These are phyloP conservation scores for Macrostomum lignano DNA, from an alignment of 1,140 invertebrate species.

Conservation along the genomic window DNA sequence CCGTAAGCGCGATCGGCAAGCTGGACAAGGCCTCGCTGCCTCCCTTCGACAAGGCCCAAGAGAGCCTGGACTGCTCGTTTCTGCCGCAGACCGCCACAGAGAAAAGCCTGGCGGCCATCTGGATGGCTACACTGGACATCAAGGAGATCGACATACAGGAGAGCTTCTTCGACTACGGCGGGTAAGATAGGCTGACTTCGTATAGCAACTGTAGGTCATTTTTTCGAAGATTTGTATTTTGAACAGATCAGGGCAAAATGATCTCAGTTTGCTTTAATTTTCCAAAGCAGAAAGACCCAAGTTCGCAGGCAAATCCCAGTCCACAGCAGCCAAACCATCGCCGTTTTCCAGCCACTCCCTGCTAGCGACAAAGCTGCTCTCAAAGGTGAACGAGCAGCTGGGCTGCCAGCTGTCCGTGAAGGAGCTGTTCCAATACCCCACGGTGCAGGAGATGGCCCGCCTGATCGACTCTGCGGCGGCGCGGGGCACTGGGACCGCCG, in stretches of 20 bases:
- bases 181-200: no score
- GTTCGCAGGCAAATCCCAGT: no score
- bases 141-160: constrained; percentile 27
- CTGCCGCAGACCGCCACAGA: constrained; percentile 22
- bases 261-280: constrained; percentile 1
- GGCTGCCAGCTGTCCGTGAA: constrained; percentile 16
- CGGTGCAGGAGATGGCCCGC: constrained; percentile 18
- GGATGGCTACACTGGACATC: constrained; percentile 19
- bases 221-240: no score
- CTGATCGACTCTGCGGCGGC: constrained; percentile 16
- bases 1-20: constrained; percentile 9
- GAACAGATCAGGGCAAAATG: no score
- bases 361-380: constrained; percentile 27
- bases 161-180: constrained; percentile 30
- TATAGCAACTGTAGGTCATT: no score
- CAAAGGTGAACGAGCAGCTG: constrained; percentile 20
- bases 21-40: no score
- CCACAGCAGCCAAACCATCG: no score
- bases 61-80: constrained; percentile 13
- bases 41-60: constrained; percentile 9
- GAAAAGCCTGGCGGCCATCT: constrained; percentile 19
- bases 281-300: neutral
- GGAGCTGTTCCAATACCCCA: constrained; percentile 25
- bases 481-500: no score
- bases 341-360: constrained; percentile 31